A percentile compares a stretch with the other conserved stretches of the same genome.
Evolutionary conservation across 53 echinoderm and acorn worm genomes (phyloP).

Genomic region (Henricia sp.): DNA sequence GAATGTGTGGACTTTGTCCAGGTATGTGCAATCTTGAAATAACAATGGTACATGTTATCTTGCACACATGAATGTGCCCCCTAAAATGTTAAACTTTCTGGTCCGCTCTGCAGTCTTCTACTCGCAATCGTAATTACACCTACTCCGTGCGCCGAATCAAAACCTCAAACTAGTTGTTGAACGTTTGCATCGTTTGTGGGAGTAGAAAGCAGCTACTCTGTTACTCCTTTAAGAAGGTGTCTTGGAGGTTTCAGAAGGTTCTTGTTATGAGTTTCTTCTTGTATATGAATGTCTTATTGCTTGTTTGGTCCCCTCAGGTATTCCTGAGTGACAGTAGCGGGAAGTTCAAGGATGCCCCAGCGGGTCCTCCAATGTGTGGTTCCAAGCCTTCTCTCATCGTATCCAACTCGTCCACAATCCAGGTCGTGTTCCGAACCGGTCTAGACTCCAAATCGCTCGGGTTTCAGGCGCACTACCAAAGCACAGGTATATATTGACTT

Average conservation of each 20-base stretch:
- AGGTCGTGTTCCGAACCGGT: constrained; percentile 79
- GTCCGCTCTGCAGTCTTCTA: no score
- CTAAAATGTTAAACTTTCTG: no score
- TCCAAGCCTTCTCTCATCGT: constrained; percentile 71
- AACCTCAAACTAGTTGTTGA: no score
- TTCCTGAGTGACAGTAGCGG: constrained; percentile 10
- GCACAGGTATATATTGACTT: constrained; percentile 60
- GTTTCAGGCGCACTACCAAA: constrained; percentile 71
- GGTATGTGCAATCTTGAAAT: no score
- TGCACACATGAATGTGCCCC: no score
- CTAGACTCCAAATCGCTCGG: constrained; percentile 83
- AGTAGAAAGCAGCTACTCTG: no score
- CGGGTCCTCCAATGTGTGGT: constrained; percentile 75
- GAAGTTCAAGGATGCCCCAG: constrained; percentile 37
- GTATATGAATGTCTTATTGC: neutral
- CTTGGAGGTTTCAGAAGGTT: no score
- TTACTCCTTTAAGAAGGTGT: no score
- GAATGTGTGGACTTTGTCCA: constrained; percentile 81
- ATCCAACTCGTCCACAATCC: constrained; percentile 74
- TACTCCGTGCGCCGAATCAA: no score
- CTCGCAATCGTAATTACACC: no score
- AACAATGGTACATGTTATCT: no score
- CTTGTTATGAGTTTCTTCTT: neutral
- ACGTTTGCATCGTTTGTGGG: no score
- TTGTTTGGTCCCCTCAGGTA: constrained; percentile 2